phyloP scores from a whole-genome alignment of 2,113 vertebrate genomes.

The Ciconia stormi region DNA sequence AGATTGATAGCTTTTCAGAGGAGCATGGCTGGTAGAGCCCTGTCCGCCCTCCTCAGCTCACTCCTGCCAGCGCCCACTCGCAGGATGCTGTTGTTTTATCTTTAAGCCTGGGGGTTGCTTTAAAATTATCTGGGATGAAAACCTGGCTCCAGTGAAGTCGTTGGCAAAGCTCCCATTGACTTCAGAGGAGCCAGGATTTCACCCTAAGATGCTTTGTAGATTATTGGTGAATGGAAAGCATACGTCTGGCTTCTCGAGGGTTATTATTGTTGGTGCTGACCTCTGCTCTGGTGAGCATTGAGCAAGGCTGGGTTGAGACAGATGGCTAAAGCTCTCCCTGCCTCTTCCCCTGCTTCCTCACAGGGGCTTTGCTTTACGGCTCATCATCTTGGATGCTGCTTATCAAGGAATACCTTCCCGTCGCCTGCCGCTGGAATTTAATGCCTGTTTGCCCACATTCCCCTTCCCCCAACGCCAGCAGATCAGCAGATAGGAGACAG shows the following conservation, averaged over 20 bases:
- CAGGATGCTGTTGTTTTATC: slow-evolving; percentile 12
- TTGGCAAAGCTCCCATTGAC: slow-evolving; percentile 65
- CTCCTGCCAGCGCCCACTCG: not conserved
- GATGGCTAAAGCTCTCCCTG: slow-evolving; percentile 31
- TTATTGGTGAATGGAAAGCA: slow-evolving; percentile 66
- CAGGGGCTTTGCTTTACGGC: not conserved
- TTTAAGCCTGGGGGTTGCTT: slow-evolving; percentile 56
- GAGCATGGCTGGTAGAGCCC: not conserved
- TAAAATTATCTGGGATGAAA: slow-evolving; percentile 60
- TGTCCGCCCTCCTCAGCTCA: not conserved
- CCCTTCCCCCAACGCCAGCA: slow-evolving; percentile 35
- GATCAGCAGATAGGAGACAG: slow-evolving; percentile 62
- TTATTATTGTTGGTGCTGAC: slow-evolving; percentile 63
- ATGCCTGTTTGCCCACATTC: slow-evolving; percentile 60
- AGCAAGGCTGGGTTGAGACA: slow-evolving; percentile 28
- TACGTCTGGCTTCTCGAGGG: slow-evolving; percentile 48
- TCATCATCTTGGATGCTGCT: slow-evolving; percentile 53
- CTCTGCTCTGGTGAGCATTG: slow-evolving; percentile 60
- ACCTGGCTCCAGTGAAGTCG: slow-evolving; percentile 54
- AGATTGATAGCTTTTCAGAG: not conserved
- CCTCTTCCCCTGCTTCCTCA: slow-evolving; percentile 11
- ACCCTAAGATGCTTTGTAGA: slow-evolving; percentile 61
- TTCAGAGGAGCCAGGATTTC: slow-evolving; percentile 66
- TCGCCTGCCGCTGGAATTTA: slow-evolving; percentile 44
- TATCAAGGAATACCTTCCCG: slow-evolving; percentile 48